These are phyloP conservation scores for Hydrolagus colliei DNA, from an alignment of 2,797 vertebrate species.

Conservation along the genomic window DNA sequence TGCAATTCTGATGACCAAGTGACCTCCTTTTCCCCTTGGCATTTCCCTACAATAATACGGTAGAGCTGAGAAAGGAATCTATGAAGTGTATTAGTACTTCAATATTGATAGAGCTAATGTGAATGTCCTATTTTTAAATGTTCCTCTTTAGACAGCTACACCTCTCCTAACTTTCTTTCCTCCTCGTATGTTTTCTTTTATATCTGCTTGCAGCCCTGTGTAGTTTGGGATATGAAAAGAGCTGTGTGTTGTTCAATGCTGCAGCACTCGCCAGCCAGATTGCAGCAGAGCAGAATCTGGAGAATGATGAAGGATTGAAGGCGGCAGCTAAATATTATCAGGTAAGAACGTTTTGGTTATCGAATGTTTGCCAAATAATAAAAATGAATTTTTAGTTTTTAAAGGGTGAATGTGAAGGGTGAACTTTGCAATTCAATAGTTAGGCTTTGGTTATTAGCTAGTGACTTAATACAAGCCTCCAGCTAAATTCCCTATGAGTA, in stretches of 20 bases:
- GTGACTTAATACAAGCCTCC: no score
- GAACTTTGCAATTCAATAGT: no score
- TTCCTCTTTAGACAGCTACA: neutral
- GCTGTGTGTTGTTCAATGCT: conserved; percentile 89
- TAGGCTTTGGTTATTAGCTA: no score
- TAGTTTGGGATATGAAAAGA: conserved; percentile 95
- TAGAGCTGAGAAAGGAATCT: no score
- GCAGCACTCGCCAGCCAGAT: conserved; percentile 94
- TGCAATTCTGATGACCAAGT: no score
- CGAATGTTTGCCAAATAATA: neutral
- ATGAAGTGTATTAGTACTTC: no score
- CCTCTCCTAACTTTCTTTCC: neutral
- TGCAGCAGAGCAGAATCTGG: conserved; percentile 91
- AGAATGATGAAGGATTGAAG: conserved; percentile 91
- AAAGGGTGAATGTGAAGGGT: no score
- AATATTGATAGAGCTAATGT: no score
- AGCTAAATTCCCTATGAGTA: no score
- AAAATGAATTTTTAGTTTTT: neutral
- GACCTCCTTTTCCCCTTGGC: no score
- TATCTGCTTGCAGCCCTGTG: conserved; percentile 67
- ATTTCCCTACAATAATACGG: no score
- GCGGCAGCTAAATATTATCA: conserved; percentile 89
- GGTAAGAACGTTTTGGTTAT: conserved; percentile 51
- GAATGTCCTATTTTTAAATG: neutral
- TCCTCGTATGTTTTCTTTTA: neutral